phyloP scores from a whole-genome alignment of 2,888 invertebrate species.

The Cephus nigrinus region DNA sequence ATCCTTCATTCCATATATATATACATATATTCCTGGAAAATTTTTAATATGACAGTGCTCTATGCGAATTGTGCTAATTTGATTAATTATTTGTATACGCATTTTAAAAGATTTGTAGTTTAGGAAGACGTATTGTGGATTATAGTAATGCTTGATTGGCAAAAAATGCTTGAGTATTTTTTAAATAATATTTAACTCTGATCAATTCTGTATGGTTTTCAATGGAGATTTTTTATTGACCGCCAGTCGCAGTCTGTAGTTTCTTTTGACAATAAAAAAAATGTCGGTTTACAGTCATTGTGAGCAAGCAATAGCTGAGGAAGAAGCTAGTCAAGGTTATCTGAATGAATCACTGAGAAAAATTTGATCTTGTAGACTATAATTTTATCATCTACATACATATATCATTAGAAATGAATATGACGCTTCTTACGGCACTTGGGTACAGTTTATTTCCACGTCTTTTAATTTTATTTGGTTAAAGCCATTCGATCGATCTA shows the following conservation, averaged over 20 bases:
- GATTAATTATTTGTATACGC: too few species aligned
- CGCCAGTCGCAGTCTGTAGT: too few species aligned
- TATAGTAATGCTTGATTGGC: neutral
- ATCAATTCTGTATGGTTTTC: too few species aligned
- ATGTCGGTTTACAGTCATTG: too few species aligned
- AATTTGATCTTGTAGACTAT: too few species aligned
- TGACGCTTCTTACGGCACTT: constrained; percentile 37
- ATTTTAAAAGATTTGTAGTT: neutral
- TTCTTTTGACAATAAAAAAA: too few species aligned
- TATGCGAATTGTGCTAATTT: neutral
- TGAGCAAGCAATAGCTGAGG: too few species aligned
- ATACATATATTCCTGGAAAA: too few species aligned
- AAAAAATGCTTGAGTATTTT: neutral
- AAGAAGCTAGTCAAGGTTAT: too few species aligned
- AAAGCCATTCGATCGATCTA: constrained; percentile 14
- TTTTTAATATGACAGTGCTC: neutral
- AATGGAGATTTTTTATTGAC: too few species aligned
- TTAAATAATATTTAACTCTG: neutral
- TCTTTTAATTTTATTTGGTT: constrained; percentile 20
- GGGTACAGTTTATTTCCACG: constrained; percentile 33
- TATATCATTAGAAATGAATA: neutral
- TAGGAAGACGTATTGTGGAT: neutral
- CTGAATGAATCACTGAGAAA: too few species aligned
- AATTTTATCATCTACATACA: too few species aligned
- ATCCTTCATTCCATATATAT: neutral